phyloP scores from a whole-genome alignment of 2,888 invertebrate genomes.

The Eueremaeus valkanovi region DNA sequence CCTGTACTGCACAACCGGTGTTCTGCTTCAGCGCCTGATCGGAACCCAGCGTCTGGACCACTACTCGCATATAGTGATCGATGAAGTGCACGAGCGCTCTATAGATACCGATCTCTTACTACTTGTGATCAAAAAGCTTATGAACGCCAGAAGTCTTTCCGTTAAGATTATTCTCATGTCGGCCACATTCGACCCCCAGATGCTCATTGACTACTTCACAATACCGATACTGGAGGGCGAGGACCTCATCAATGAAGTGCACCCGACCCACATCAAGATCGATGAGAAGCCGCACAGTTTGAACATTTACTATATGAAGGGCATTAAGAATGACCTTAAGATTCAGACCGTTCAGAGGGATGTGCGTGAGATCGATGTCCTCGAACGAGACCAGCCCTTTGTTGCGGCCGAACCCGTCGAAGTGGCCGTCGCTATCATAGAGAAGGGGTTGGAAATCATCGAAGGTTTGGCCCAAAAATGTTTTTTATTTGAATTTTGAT shows the following conservation, averaged over 20 bases:
- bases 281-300: background rate
- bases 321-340: background rate
- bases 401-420: background rate
- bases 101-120: constrained; percentile 87
- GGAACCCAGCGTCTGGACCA: constrained; percentile 65
- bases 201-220: constrained; percentile 67
- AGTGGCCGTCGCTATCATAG: background rate
- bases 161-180: constrained; percentile 85
- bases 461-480: background rate
- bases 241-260: background rate
- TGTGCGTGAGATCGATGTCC: background rate
- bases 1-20: constrained; percentile 82
- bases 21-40: constrained; percentile 74
- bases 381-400: background rate
- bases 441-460: background rate
- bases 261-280: constrained; percentile 32
- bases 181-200: constrained; percentile 75
- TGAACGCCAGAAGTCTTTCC: constrained; percentile 63
- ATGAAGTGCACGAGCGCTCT: constrained; percentile 90
- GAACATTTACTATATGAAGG: background rate
- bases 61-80: constrained; percentile 83
- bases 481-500: background rate
- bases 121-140: constrained; percentile 71
- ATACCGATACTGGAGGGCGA: constrained; percentile 49
- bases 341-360: background rate